Evolutionary conservation across 2,888 invertebrate species (phyloP).

Genomic region (Apamea anceps): DNA sequence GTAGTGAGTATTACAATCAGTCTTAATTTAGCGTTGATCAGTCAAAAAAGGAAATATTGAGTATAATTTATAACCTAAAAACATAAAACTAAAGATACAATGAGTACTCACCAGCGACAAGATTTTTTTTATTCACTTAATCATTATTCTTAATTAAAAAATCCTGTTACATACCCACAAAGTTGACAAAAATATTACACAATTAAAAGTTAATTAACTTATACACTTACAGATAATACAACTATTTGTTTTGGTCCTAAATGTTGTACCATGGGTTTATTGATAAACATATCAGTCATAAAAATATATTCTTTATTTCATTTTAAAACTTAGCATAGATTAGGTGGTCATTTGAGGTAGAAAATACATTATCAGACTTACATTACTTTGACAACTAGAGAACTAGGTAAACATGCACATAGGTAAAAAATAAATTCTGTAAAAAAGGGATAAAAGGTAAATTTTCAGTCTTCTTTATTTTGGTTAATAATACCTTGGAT

Average conservation of each 20-base stretch:
- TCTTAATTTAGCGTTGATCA: slow-evolving; percentile 57
- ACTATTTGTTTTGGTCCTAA: slow-evolving; percentile 15
- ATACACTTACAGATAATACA: slow-evolving; percentile 11
- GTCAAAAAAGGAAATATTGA: slow-evolving; percentile 10
- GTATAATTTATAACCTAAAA: slow-evolving; percentile 22
- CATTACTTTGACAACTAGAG: slow-evolving; percentile 10
- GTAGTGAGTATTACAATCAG: slow-evolving; percentile 69
- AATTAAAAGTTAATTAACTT: not conserved
- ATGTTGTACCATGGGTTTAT: slow-evolving; percentile 25
- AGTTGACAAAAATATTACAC: slow-evolving; percentile 1
- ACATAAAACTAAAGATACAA: slow-evolving; percentile 32
- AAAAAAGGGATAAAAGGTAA: not conserved
- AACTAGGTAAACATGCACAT: slow-evolving; percentile 12
- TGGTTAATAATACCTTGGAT: slow-evolving; percentile 6
- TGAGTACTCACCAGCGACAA: slow-evolving; percentile 30
- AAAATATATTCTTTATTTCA: slow-evolving; percentile 5
- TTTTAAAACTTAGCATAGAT: slow-evolving; percentile 16
- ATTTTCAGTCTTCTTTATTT: slow-evolving; percentile 43
- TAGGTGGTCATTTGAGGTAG: slow-evolving; percentile 45
- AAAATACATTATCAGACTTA: slow-evolving; percentile 41
- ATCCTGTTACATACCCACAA: not conserved
- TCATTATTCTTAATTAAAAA: not conserved
- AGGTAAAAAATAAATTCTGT: not conserved
- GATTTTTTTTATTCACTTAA: not conserved
- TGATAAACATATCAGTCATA: not conserved